Base-by-base conservation (phyloP, 2,797 vertebrate species). In the Ptychobarbus kaznakovi region DNA sequence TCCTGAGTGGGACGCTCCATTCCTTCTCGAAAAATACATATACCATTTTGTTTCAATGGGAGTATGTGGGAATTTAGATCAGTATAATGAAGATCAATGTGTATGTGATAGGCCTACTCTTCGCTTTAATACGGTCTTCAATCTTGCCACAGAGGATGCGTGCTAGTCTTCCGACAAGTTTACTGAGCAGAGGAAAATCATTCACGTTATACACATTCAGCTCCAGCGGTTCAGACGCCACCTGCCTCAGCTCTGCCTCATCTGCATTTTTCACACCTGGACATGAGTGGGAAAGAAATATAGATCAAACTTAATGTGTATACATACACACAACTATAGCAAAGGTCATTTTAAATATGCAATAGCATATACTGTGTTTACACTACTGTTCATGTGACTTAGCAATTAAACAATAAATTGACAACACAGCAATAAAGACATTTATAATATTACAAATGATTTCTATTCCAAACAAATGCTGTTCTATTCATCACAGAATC, bases 231-330 rank as follows among this genome's bases (percentile, higher is more conserved):
- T 95, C 95, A 0, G 98, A 98, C 0, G 97, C 98, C 88, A 99
- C 95, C 68, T 98, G 96, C 84, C 93, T 95, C 89, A 99, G 88
- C 90, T 99, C 97, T 0, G 96, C 95, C 89, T 98, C 97, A 0
- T 99, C 97, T 0, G 98, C 97, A 0, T 99, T 99, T 93, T 98
- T 99, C 88, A 99, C 97, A 1, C 98, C 98, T 99, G 89, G 15
- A 49, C 18, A 44, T 28, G 22, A n/a, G 5, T 56, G 6, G 75
- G 4, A 75, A 9, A 72, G 1, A 80, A 22, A 84, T 18, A 61
- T 5, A 65, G 9, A 53, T 3, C 25, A 46, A 15, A 56, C 49
- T 56, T 32, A 28, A 8, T 56, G 18, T 40, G 46, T 42, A 61
- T 10, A 77, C 15, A 40, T 18, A 78, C 12, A 68, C 5, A 72